These are phyloP conservation scores for Andricus grossulariae DNA, from an alignment of 1,140 invertebrate species.

Conservation along the genomic window DNA sequence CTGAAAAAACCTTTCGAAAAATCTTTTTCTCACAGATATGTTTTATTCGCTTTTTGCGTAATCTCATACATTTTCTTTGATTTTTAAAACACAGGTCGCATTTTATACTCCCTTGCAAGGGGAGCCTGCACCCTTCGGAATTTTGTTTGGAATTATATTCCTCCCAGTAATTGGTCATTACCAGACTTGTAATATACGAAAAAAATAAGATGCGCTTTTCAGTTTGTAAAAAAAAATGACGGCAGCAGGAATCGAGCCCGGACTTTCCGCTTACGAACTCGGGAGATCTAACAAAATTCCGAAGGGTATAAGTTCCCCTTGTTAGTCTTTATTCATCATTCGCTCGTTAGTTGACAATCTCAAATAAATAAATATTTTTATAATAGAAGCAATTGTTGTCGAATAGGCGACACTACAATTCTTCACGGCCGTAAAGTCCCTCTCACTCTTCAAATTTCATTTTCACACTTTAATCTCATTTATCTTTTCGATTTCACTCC, in stretches of 20 bases:
- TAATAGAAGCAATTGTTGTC: background rate
- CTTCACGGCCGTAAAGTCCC: background rate
- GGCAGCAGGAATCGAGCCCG: too few relatives aligned
- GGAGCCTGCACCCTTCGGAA: too few relatives aligned
- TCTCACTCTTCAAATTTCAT: slow-evolving; percentile 7
- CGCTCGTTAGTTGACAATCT: background rate
- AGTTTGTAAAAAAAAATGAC: too few relatives aligned
- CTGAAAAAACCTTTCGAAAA: too few relatives aligned
- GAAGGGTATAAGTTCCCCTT: too few relatives aligned
- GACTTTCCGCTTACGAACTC: too few relatives aligned
- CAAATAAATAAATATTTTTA: slow-evolving; percentile 21
- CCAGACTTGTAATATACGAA: background rate
- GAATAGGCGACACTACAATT: background rate
- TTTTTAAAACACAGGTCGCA: slow-evolving; percentile 17
- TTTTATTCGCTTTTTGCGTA: slow-evolving; percentile 20
- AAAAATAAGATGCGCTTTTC: background rate
- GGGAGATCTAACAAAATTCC: too few relatives aligned
- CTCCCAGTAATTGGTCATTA: background rate
- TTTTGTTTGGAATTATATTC: background rate
- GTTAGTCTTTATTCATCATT: background rate
- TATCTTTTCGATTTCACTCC: background rate
- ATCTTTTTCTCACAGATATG: slow-evolving; percentile 15
- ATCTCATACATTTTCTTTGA: slow-evolving; percentile 3
- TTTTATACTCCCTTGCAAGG: background rate
- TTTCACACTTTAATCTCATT: slow-evolving; percentile 4